These are phyloP conservation scores for Panzeria rudis DNA, from an alignment of 2,888 invertebrate species.

Conservation along the genomic window DNA sequence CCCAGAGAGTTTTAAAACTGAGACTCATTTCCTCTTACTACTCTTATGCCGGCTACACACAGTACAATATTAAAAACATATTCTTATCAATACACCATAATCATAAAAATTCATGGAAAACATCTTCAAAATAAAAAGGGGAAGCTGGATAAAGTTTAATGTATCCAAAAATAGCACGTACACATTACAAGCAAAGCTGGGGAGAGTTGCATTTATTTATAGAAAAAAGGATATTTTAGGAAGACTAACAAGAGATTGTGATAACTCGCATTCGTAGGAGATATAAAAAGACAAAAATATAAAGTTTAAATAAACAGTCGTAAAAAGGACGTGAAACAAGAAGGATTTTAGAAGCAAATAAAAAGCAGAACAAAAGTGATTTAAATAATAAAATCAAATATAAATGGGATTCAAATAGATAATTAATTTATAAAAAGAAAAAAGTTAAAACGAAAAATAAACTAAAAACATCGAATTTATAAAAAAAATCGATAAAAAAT, in stretches of 20 bases:
- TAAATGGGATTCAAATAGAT: slow-evolving; percentile 2
- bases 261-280: slow-evolving; percentile 8
- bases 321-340: slow-evolving; percentile 43
- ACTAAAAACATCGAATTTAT: background rate
- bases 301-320: slow-evolving; percentile 57
- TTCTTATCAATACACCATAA: slow-evolving; percentile 21
- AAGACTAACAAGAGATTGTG: slow-evolving; percentile 34
- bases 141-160: slow-evolving; percentile 51
- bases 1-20: slow-evolving; percentile 25
- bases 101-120: slow-evolving; percentile 5
- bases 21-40: background rate
- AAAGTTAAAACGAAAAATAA: background rate
- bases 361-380: background rate
- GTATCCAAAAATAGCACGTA: slow-evolving; percentile 13
- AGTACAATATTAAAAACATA: slow-evolving; percentile 6
- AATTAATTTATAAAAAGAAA: background rate
- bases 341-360: slow-evolving; percentile 1
- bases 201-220: slow-evolving; percentile 41
- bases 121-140: background rate
- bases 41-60: slow-evolving; percentile 49
- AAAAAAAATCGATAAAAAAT: background rate
- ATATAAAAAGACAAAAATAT: slow-evolving; percentile 55
- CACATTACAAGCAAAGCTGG: slow-evolving; percentile 11
- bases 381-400: slow-evolving; percentile 30
- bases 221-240: slow-evolving; percentile 11